Base-by-base conservation (phyloP, 2,113 vertebrate species). In the Catharus minimus region DNA sequence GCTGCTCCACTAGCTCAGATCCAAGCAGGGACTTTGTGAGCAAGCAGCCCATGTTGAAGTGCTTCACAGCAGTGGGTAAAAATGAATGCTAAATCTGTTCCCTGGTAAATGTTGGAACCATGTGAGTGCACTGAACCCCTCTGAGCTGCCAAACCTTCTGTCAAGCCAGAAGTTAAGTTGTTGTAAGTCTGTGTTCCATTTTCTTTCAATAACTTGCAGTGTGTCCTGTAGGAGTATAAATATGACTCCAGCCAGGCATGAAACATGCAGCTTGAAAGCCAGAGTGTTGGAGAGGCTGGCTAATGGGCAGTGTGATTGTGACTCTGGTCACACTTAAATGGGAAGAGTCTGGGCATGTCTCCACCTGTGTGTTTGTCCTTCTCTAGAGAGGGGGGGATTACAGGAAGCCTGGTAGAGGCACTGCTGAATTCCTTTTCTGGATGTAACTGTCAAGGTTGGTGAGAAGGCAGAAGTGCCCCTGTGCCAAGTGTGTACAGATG, bases 61-160 rank as follows among this genome's bases (percentile, higher is more conserved):
- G 86, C 80, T 95, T 95, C 92, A 72, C 86, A 90, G 86, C 92
- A 76, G 69, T 81, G 69, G 82, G 44, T 88, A 84, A 46, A 90
- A 84, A 89, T 75, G 71, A 89, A 57, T 66, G 83, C 74, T 92
- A 83, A 92, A 88, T 90, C 86, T 93, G 94, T 93, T 95, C 77
- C 23, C 55, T 92, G 66, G 57, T 95, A 86, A 92, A 79, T 76
- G 93, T 65, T 96, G 92, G 76, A 94, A 78, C 88, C 61, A 4
- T 75, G 69, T 61, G 86, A 93, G 86, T 55, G 86, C 83, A 61
- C 61, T 79, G 93, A 94, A 69, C 80, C 73, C 65, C 27, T 75
- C 73, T 0, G 83, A 86, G 92, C 90, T 90, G 93, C 90, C 92
- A 95, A 86, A 61, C 95, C 92, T 92, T 92, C 86, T 94, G 95